Conservation (phyloP, 92 coral and sea anemone species). For the Epizoanthus stellaris region DNA sequence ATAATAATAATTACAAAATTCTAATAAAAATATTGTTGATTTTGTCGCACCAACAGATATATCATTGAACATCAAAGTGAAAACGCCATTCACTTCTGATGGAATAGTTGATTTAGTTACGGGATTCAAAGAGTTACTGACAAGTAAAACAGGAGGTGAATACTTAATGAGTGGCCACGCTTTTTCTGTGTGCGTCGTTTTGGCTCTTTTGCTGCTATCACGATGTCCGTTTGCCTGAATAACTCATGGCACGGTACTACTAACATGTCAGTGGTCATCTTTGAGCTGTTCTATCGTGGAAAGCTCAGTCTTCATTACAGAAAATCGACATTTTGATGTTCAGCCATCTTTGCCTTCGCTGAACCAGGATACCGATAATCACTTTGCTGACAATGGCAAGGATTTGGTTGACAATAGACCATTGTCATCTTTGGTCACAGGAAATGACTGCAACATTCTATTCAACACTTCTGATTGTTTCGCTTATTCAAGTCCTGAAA, state of each 20-base stretch:
- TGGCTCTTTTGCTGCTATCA: background rate
- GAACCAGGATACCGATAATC: background rate
- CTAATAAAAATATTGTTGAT: no score
- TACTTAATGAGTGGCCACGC: background rate
- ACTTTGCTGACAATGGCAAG: background rate
- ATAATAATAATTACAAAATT: no score
- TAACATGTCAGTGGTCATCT: background rate
- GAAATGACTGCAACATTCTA: background rate
- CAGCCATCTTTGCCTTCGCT: background rate
- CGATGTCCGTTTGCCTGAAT: background rate
- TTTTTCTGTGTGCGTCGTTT: no score
- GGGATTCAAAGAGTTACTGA: no score
- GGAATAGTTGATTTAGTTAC: no score
- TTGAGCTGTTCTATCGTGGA: background rate
- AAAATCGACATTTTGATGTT: background rate
- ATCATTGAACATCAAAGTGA: no score
- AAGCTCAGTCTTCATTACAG: background rate
- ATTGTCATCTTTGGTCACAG: background rate
- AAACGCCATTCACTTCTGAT: no score
- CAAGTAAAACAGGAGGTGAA: no score
- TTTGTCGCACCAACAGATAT: no score
- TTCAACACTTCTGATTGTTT: background rate
- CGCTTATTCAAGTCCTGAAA: background rate
- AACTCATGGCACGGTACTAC: background rate
- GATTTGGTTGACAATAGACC: background rate